phyloP scores from a whole-genome alignment of 2,113 vertebrate genomes.

The Scytalopus superciliaris region DNA sequence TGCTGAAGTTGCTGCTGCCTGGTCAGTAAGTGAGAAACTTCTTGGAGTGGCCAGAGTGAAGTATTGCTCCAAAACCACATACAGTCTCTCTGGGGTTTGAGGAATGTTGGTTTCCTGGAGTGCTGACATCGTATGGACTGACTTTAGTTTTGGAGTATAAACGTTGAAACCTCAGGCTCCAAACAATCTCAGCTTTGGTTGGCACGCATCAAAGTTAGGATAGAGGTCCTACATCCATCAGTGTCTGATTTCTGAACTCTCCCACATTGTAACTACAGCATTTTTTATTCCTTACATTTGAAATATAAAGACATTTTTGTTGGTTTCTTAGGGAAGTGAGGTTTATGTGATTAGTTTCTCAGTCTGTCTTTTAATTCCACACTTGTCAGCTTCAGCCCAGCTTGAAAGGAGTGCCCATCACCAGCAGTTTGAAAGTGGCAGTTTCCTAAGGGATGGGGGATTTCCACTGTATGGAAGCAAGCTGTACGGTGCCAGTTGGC shows the following conservation, averaged over 20 bases:
- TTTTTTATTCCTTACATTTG: background rate
- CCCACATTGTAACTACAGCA: background rate
- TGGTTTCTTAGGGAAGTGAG: background rate
- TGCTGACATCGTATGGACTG: background rate
- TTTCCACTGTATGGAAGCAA: background rate
- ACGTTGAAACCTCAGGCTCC: background rate
- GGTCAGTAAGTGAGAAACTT: constrained; percentile 21
- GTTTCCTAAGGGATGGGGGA: background rate
- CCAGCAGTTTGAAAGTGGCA: background rate
- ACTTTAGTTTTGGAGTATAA: background rate
- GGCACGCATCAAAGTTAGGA: background rate
- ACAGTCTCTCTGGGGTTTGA: background rate
- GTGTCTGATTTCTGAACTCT: background rate
- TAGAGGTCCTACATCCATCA: background rate
- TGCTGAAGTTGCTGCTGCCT: background rate
- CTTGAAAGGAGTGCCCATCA: background rate
- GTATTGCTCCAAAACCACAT: background rate
- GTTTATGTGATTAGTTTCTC: background rate
- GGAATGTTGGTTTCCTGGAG: constrained; percentile 41
- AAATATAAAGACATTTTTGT: background rate
- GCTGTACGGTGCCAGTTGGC: background rate
- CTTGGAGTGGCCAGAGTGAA: background rate
- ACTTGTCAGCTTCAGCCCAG: background rate
- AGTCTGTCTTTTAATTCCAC: background rate
- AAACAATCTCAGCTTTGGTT: background rate